Conservation (phyloP, 2,797 vertebrate genomes). For the Takifugu ocellatus region DNA sequence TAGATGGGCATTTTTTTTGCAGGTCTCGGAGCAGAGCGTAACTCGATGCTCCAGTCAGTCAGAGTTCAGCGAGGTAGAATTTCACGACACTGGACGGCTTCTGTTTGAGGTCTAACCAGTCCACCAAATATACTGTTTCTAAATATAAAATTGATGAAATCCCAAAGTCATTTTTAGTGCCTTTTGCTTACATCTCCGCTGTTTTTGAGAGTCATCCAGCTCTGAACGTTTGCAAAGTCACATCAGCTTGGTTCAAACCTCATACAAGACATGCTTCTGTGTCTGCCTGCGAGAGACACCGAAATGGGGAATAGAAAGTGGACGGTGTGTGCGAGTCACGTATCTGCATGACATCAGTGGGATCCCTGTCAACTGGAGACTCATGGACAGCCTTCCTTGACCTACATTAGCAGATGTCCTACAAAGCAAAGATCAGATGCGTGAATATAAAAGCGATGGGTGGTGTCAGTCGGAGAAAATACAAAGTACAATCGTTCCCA, state of each 20-base stretch:
- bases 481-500: neutral
- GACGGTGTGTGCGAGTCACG: conserved; percentile 24
- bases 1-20: conserved; percentile 23
- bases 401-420: conserved; percentile 20
- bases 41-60: conserved; percentile 24
- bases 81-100: conserved; percentile 11
- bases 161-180: conserved; percentile 26
- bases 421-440: neutral
- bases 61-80: conserved; percentile 33
- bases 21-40: conserved; percentile 15
- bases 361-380: conserved; percentile 1
- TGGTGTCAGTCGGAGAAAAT: conserved; percentile 6
- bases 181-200: conserved; percentile 40
- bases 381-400: conserved; percentile 17
- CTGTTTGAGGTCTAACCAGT: conserved; percentile 10
- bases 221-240: conserved; percentile 39
- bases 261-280: conserved; percentile 7
- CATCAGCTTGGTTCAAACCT: conserved; percentile 21
- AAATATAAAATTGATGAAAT: conserved; percentile 5
- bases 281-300: neutral
- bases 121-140: too few species aligned
- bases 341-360: conserved; percentile 36
- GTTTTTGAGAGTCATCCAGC: conserved; percentile 27
- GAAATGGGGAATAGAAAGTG: conserved; percentile 3
- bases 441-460: neutral